Evolutionary conservation across 2,888 invertebrate species (phyloP).

Genomic region (Oasisia sp.): DNA sequence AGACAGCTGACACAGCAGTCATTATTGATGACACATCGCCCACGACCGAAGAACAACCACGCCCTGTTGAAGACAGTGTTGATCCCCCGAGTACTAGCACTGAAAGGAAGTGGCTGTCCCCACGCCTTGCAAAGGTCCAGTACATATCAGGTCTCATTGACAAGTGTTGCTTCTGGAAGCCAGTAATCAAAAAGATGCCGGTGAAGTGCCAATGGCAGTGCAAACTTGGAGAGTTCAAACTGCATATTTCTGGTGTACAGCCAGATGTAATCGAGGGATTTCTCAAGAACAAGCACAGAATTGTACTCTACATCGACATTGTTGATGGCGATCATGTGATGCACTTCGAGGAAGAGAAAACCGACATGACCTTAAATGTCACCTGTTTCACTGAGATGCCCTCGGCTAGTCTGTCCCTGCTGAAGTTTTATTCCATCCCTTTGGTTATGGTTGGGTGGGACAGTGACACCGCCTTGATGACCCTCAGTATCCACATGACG

Average conservation of each 20-base stretch:
- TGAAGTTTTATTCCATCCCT: constrained; percentile 28
- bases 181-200: constrained; percentile 32
- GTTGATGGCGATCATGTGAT: constrained; percentile 51
- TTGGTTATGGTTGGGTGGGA: constrained; percentile 27
- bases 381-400: constrained; percentile 26
- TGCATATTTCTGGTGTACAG: constrained; percentile 25
- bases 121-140: not conserved
- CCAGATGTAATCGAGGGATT: constrained; percentile 4
- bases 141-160: constrained; percentile 36
- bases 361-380: constrained; percentile 25
- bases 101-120: not conserved
- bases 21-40: not conserved
- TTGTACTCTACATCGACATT: constrained; percentile 58
- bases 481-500: constrained; percentile 43
- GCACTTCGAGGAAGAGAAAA: constrained; percentile 52
- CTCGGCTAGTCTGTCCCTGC: constrained; percentile 18
- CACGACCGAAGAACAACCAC: constrained; percentile 32
- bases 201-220: constrained; percentile 40
- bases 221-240: constrained; percentile 36
- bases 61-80: constrained; percentile 43
- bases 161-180: constrained; percentile 46
- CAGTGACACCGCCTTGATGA: not conserved
- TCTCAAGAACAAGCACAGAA: constrained; percentile 39
- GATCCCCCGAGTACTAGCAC: constrained; percentile 28
- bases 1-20: not conserved